Evolutionary conservation across 2,113 vertebrate genomes (phyloP).

Genomic region (Buteo buteo): DNA sequence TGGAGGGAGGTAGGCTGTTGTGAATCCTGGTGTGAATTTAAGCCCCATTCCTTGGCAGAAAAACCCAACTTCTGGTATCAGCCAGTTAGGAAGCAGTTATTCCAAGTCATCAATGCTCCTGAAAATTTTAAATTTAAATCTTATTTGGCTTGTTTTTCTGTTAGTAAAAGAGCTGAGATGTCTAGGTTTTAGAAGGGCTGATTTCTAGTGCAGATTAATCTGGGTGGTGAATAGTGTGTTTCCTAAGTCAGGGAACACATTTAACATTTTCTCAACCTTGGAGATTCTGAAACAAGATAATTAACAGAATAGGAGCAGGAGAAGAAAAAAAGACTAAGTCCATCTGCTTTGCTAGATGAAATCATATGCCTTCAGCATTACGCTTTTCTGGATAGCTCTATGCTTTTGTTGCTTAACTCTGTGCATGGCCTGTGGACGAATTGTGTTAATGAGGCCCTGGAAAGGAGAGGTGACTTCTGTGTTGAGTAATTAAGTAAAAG

Average conservation of each 20-base stretch:
- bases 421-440: not conserved
- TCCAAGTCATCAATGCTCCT: not conserved
- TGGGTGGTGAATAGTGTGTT: not conserved
- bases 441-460: constrained; percentile 30
- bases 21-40: not conserved
- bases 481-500: constrained; percentile 16
- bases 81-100: not conserved
- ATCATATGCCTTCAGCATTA: not conserved
- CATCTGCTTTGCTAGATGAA: not conserved
- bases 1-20: not conserved
- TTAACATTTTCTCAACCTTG: not conserved
- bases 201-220: not conserved
- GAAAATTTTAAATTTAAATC: not conserved
- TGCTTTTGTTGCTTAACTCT: not conserved
- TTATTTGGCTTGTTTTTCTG: not conserved
- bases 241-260: not conserved
- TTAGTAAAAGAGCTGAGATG: not conserved
- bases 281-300: not conserved
- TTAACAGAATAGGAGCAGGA: not conserved
- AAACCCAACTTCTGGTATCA: not conserved
- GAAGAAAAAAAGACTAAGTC: not conserved
- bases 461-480: not conserved
- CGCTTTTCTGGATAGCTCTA: not conserved
- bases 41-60: not conserved
- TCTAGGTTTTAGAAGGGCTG: not conserved